A percentile compares a stretch with the other conserved stretches of the same genome.
These are phyloP conservation scores for Tachina lurida DNA, from an alignment of 2,888 invertebrate genomes.

Conservation along the genomic window DNA sequence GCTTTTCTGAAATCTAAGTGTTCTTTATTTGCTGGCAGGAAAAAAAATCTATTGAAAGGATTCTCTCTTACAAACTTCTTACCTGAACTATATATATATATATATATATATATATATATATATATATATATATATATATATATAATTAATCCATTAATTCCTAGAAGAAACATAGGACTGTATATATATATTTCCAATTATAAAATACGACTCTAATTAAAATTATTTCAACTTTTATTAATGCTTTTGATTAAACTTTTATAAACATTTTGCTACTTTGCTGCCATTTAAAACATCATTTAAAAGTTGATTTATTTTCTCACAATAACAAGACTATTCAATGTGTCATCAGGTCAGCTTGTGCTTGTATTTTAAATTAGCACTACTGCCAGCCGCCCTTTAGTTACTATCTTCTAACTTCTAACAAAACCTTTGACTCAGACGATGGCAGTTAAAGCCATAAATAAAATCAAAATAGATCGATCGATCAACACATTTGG, in stretches of 20 bases:
- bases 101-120: too few relatives aligned
- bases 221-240: background rate
- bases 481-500: constrained; percentile 66
- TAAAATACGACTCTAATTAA: too few relatives aligned
- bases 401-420: background rate
- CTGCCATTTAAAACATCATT: background rate
- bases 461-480: constrained; percentile 72
- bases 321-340: constrained; percentile 36
- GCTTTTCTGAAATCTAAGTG: too few relatives aligned
- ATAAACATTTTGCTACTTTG: constrained; percentile 15
- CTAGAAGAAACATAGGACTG: too few relatives aligned
- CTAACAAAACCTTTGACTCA: constrained; percentile 37
- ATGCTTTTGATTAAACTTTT: background rate
- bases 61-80: too few relatives aligned
- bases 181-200: too few relatives aligned
- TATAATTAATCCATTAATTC: too few relatives aligned
- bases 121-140: too few relatives aligned
- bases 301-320: constrained; percentile 65
- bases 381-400: background rate
- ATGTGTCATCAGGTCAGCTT: constrained; percentile 66
- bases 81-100: too few relatives aligned
- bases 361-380: constrained; percentile 11
- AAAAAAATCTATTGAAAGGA: too few relatives aligned
- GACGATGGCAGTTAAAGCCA: constrained; percentile 60
- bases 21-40: too few relatives aligned